These are phyloP conservation scores for Tetranychus urticae DNA, from an alignment of 1,140 invertebrate genomes.

Conservation along the genomic window DNA sequence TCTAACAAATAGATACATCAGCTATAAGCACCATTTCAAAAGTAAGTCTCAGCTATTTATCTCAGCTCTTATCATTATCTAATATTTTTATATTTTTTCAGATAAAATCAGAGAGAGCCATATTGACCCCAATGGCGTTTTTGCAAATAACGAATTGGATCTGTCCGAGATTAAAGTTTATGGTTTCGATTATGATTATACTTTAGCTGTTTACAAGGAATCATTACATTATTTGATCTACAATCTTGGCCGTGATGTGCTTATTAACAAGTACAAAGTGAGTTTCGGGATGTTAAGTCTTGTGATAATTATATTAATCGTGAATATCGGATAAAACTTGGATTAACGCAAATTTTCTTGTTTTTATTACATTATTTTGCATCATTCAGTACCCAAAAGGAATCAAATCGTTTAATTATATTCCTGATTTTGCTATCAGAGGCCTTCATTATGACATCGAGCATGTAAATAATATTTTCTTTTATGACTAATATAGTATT, in stretches of 20 bases:
- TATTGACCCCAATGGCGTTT: conserved; percentile 61
- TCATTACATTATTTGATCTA: conserved; percentile 74
- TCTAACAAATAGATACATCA: neutral
- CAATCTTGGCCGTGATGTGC: conserved; percentile 57
- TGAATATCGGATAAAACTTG: too few relatives aligned
- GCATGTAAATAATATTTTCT: conserved; percentile 27
- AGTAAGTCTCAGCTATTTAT: neutral
- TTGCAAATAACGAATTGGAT: conserved; percentile 90
- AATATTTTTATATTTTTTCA: neutral
- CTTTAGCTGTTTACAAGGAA: conserved; percentile 79
- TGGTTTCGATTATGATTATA: conserved; percentile 98
- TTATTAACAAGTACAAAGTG: conserved; percentile 70
- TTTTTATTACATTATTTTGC: neutral
- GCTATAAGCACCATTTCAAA: neutral
- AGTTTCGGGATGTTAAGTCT: neutral
- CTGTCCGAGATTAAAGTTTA: conserved; percentile 74
- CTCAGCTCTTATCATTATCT: too few relatives aligned
- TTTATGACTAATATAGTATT: neutral
- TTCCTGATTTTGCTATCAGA: conserved; percentile 66
- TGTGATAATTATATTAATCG: too few relatives aligned
- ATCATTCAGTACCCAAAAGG: conserved; percentile 55
- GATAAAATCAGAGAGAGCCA: neutral
- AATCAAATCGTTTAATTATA: conserved; percentile 55
- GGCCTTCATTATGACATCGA: conserved; percentile 90
- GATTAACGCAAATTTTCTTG: neutral